Evolutionary conservation across 2,888 invertebrate species (phyloP).

Genomic region (Exephanes ischioxanthus): DNA sequence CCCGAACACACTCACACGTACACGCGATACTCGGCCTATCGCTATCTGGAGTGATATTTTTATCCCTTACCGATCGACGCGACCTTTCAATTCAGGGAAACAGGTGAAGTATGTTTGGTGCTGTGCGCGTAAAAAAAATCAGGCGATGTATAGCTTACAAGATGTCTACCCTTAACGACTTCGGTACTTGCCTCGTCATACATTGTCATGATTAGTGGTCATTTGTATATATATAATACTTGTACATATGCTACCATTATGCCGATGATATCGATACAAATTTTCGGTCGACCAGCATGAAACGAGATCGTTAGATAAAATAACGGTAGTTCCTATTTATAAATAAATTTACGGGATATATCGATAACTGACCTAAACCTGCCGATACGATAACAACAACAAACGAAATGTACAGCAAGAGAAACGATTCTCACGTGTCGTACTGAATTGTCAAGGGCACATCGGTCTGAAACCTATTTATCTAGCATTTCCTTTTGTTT

Average conservation of each 20-base stretch:
- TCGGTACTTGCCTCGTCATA: neutral
- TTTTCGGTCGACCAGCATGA: neutral
- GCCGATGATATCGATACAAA: neutral
- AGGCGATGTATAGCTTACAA: conserved; percentile 39
- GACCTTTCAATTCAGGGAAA: conserved; percentile 65
- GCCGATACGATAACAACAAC: neutral
- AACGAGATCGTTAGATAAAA: neutral
- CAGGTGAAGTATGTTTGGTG: conserved; percentile 51
- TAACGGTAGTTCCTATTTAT: neutral
- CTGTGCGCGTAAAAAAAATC: conserved; percentile 36
- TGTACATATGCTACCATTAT: neutral
- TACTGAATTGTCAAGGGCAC: neutral
- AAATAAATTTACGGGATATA: neutral
- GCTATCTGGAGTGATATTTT: conserved; percentile 61
- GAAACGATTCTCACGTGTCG: neutral
- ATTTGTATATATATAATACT: neutral
- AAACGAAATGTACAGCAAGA: neutral
- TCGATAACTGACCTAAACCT: neutral
- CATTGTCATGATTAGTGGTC: neutral
- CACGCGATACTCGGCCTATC: conserved; percentile 30
- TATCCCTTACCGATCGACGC: conserved; percentile 66
- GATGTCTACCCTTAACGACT: conserved; percentile 36
- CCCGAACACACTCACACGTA: conserved; percentile 3
- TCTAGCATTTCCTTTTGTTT: neutral
- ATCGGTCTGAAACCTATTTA: neutral